Evolutionary conservation across 2,888 invertebrate species (phyloP).

Genomic region (Brenthis ino): DNA sequence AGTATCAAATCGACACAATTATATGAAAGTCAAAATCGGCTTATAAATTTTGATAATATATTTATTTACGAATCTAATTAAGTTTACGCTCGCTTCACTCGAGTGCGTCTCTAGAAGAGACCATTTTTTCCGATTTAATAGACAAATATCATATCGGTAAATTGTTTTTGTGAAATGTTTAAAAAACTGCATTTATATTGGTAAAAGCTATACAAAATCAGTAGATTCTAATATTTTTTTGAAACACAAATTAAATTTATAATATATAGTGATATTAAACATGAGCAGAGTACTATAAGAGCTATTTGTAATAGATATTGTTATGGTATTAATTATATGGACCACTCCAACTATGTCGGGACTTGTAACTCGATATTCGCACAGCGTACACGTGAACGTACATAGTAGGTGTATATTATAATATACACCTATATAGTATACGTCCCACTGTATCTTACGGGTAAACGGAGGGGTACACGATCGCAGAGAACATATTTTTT

Average conservation of each 20-base stretch:
- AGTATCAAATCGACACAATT: no score
- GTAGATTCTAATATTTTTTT: background rate
- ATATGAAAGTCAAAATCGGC: no score
- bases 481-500: no score
- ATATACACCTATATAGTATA: background rate
- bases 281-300: background rate
- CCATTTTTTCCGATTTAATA: no score
- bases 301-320: slow-evolving; percentile 9
- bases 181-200: no score
- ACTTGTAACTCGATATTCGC: slow-evolving; percentile 16
- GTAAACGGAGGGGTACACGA: background rate
- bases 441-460: background rate
- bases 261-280: background rate
- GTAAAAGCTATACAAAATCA: no score
- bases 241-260: background rate
- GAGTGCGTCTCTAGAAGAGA: no score
- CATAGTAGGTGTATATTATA: background rate
- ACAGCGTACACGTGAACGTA: background rate
- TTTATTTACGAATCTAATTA: no score
- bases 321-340: slow-evolving; percentile 14
- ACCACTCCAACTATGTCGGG: slow-evolving; percentile 13
- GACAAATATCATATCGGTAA: no score
- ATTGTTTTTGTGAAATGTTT: no score
- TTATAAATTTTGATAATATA: no score
- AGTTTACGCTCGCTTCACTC: no score